These are phyloP conservation scores for Macropis europaea DNA, from an alignment of 2,888 invertebrate genomes.

Conservation along the genomic window DNA sequence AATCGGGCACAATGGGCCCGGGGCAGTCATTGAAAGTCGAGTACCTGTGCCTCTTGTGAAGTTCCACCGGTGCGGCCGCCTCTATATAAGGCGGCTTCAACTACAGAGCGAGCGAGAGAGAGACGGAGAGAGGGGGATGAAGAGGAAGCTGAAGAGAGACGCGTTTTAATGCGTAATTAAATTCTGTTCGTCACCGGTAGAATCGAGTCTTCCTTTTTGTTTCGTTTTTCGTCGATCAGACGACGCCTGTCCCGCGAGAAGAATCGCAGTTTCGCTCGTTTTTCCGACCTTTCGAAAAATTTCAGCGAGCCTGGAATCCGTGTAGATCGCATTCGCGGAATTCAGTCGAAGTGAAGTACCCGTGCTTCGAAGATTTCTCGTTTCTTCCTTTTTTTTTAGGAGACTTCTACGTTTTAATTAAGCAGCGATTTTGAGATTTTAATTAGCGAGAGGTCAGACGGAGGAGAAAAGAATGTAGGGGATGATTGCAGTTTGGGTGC, in stretches of 20 bases:
- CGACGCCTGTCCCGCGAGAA: slow-evolving; percentile 15
- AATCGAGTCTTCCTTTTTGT: slow-evolving; percentile 24
- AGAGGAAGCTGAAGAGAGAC: background rate
- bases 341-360: background rate
- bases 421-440: too few species aligned
- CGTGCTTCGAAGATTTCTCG: background rate
- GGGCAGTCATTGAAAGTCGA: slow-evolving; percentile 70
- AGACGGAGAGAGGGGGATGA: background rate
- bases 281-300: slow-evolving; percentile 2
- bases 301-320: background rate
- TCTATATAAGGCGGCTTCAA: slow-evolving; percentile 44
- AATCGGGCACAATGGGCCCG: slow-evolving; percentile 57
- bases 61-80: slow-evolving; percentile 58
- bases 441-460: too few species aligned
- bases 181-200: slow-evolving; percentile 44
- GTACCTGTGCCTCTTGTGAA: slow-evolving; percentile 66
- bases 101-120: slow-evolving; percentile 12
- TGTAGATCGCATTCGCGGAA: background rate
- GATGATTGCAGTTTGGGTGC: too few species aligned
- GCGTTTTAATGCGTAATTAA: slow-evolving; percentile 61
- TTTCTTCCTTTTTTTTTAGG: too few species aligned
- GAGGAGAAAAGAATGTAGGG: too few species aligned
- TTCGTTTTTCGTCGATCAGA: background rate
- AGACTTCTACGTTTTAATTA: too few species aligned
- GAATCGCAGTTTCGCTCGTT: background rate